Base-by-base conservation (phyloP, 1,140 invertebrate species). In the Uloborus diversus region DNA sequence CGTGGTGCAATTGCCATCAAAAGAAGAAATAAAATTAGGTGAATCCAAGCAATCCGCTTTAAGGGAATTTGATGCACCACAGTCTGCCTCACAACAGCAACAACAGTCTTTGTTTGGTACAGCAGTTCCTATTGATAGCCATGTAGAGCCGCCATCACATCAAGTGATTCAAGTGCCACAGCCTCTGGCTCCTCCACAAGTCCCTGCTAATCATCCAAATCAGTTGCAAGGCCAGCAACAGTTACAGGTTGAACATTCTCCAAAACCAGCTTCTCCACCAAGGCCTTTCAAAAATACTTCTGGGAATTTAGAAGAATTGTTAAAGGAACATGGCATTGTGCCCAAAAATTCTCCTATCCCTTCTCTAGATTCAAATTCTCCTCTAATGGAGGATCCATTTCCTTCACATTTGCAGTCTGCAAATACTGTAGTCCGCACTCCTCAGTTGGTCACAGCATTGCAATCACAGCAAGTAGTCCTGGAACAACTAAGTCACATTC, bases 321-420 rank as follows among this genome's bases (percentile, higher is more conserved):
- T 85, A 20, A 84, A 84, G 76, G 82, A 85, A 59, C 75, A 78
- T 65, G 84, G 84, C 20, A 85, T 85, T 47, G 71, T 85, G 30
- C 78, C 81, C 23, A 75, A 61, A 25, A 57, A 59, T 17, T 68
- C 82, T 42, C 79, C 79, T 14, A 28, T 33, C 17, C 69, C 81
- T 28, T 70, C 75, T 27, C 70, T 79, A 14, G 80, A 81, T 14
- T 62, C 82, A 25, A 61, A 42, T 57, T 56, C 78, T 32, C 66
- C 66, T 30, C 7, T 47, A 42, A 66, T 68, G 17, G 70, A 79
- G 30, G 76, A 79, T 28, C 23, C 51, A 49, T 23, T 68, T 37
- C 53, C 64, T 49, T 9, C 17, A 14, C 61, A 69, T 9, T n/a
- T 61, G 14, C 64, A 68, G 0, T 2, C 56, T 11, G 11, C 25